Conservation (phyloP, 2,113 vertebrate species). For the Electrona antarctica region DNA sequence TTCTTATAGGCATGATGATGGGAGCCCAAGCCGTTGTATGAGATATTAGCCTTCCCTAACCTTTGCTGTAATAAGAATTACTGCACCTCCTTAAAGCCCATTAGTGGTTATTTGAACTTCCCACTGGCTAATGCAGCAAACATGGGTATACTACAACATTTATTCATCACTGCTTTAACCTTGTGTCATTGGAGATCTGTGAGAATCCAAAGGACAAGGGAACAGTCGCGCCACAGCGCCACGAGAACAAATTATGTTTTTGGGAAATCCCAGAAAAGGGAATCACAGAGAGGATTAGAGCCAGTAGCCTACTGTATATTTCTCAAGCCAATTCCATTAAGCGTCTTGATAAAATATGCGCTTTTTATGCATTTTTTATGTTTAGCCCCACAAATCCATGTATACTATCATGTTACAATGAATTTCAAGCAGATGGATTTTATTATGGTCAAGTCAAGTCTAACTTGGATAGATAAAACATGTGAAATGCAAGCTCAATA, state of each 20-base stretch:
- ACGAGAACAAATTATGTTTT: background rate
- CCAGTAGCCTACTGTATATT: background rate
- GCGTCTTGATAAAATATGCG: background rate
- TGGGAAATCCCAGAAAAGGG: conserved; percentile 11
- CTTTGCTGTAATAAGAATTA: conserved; percentile 36
- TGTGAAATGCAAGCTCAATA: background rate
- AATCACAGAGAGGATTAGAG: conserved; percentile 5
- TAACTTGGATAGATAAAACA: background rate
- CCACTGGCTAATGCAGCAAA: conserved; percentile 48
- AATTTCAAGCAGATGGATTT: conserved; percentile 2
- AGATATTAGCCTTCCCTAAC: conserved; percentile 47
- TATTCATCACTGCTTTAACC: background rate
- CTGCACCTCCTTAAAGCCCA: conserved; percentile 38
- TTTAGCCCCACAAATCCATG: background rate
- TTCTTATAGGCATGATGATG: no score
- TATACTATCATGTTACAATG: conserved; percentile 6
- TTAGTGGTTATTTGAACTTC: conserved; percentile 57
- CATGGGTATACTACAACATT: conserved; percentile 5
- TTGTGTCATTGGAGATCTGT: background rate
- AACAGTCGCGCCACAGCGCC: background rate
- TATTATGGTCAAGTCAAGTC: conserved; percentile 1
- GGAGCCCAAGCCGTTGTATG: conserved; percentile 2
- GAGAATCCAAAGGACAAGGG: conserved; percentile 1
- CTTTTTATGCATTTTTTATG: background rate
- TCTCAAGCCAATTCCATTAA: background rate